Conservation (phyloP, 2,113 vertebrate species). For the Suncus etruscus region DNA sequence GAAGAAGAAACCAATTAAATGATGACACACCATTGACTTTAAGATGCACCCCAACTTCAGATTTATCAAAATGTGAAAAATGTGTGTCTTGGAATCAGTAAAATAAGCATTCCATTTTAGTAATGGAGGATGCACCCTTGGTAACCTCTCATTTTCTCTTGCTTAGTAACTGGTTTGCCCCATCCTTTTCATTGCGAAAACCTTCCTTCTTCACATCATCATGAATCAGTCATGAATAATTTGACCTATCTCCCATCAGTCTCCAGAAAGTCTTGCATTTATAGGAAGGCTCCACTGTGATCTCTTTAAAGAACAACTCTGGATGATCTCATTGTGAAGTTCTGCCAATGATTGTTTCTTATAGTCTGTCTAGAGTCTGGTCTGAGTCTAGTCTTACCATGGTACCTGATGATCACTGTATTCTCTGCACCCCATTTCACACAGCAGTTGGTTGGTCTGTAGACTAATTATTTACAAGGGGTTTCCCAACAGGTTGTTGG, state of each 20-base stretch:
- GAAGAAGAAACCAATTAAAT: slow-evolving; percentile 30
- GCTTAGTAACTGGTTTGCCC: not conserved
- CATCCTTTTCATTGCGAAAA: slow-evolving; percentile 41
- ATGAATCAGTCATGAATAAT: not conserved
- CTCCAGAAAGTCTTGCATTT: slow-evolving; percentile 51
- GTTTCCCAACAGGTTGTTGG: slow-evolving; percentile 57
- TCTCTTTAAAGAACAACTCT: slow-evolving; percentile 37
- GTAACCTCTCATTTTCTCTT: not conserved
- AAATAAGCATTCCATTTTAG: slow-evolving; percentile 7
- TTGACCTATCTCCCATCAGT: slow-evolving; percentile 1
- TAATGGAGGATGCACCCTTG: not conserved
- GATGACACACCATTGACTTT: not conserved
- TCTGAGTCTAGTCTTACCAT: slow-evolving; percentile 23
- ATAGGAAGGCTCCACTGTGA: not conserved
- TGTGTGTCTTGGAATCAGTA: not conserved
- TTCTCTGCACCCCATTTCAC: not conserved
- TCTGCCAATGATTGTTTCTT: slow-evolving; percentile 41
- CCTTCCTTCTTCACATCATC: slow-evolving; percentile 6
- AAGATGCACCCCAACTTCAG: slow-evolving; percentile 49
- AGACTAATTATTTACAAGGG: slow-evolving; percentile 22
- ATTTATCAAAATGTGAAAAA: slow-evolving; percentile 45
- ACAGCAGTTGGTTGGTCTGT: not conserved
- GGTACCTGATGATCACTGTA: slow-evolving; percentile 37
- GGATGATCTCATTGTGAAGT: slow-evolving; percentile 6
- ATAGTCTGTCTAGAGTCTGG: slow-evolving; percentile 55